These are phyloP conservation scores for Protodeltote pygarga DNA, from an alignment of 2,888 invertebrate genomes.

Conservation along the genomic window DNA sequence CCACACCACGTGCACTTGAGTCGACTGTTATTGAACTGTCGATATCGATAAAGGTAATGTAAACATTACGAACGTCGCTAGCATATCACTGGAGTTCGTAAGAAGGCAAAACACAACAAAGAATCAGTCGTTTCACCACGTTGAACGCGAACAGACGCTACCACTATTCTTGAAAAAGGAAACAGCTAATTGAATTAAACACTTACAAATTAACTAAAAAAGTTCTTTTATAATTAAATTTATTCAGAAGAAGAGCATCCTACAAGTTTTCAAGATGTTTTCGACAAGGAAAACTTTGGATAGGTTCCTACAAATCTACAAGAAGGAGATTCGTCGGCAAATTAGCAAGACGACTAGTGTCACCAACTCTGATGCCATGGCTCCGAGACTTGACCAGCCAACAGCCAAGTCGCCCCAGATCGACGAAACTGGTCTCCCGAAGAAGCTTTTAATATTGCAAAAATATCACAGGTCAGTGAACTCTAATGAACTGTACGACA, in stretches of 20 bases:
- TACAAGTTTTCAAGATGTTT: slow-evolving; percentile 66
- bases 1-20: slow-evolving; percentile 14
- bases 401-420: slow-evolving; percentile 63
- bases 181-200: slow-evolving; percentile 54
- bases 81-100: slow-evolving; percentile 69
- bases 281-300: slow-evolving; percentile 76
- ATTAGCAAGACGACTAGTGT: slow-evolving; percentile 88
- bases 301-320: slow-evolving; percentile 74
- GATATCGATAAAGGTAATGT: slow-evolving; percentile 77
- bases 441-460: slow-evolving; percentile 83
- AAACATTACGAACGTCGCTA: slow-evolving; percentile 75
- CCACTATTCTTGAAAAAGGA: slow-evolving; percentile 29
- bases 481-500: slow-evolving; percentile 61
- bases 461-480: slow-evolving; percentile 87
- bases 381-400: slow-evolving; percentile 79
- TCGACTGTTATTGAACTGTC: slow-evolving; percentile 47
- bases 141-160: slow-evolving; percentile 65
- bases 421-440: slow-evolving; percentile 76
- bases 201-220: slow-evolving; percentile 14
- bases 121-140: slow-evolving; percentile 78
- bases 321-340: slow-evolving; percentile 79
- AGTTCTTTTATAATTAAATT: slow-evolving; percentile 14
- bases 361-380: slow-evolving; percentile 87
- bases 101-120: slow-evolving; percentile 82
- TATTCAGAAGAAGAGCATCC: slow-evolving; percentile 20